Percentiles rank a stretch among this genome's conserved stretches.
These are phyloP conservation scores for Clytia hemisphaerica DNA, from an alignment of 30 jellyfish, hydroid and myxozoan species.

Conservation along the genomic window DNA sequence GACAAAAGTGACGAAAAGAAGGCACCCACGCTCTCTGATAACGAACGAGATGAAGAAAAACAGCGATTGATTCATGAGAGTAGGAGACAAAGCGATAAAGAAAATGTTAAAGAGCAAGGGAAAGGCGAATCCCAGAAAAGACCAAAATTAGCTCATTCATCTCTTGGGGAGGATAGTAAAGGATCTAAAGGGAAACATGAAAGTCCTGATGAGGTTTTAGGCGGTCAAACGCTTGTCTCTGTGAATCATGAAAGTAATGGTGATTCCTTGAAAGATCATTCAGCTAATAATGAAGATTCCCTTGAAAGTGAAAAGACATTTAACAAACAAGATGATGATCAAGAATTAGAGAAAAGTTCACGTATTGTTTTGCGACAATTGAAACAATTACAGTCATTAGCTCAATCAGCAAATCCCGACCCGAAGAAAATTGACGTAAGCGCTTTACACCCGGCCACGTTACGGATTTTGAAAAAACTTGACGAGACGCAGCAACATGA, in stretches of 20 bases:
- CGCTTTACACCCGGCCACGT: conserved; percentile 91
- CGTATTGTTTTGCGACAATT: conserved; percentile 72
- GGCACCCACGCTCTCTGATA: neutral
- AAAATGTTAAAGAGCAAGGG: conserved; percentile 3
- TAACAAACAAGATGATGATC: conserved; percentile 47
- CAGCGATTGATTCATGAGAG: conserved; percentile 4
- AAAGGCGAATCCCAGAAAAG: neutral
- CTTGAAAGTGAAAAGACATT: neutral
- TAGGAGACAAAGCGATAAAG: conserved; percentile 6
- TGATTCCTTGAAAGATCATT: neutral
- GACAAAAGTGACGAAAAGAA: conserved; percentile 17
- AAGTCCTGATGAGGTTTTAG: neutral
- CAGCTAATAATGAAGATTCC: neutral
- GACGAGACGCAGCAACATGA: conserved; percentile 97
- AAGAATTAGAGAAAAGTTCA: conserved; percentile 74
- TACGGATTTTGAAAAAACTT: conserved; percentile 68
- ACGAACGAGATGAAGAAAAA: conserved; percentile 2
- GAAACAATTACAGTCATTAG: conserved; percentile 77
- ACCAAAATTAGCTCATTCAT: neutral
- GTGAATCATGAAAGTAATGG: neutral
- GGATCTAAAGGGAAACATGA: neutral
- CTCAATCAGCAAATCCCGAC: conserved; percentile 90
- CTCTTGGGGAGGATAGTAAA: neutral
- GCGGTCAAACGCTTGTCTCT: too few species aligned
- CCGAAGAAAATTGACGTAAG: conserved; percentile 85